A percentile compares a stretch with the other conserved stretches of the same genome.
Conservation (phyloP, 2,113 vertebrate genomes). For the Bubalus kerabau region DNA sequence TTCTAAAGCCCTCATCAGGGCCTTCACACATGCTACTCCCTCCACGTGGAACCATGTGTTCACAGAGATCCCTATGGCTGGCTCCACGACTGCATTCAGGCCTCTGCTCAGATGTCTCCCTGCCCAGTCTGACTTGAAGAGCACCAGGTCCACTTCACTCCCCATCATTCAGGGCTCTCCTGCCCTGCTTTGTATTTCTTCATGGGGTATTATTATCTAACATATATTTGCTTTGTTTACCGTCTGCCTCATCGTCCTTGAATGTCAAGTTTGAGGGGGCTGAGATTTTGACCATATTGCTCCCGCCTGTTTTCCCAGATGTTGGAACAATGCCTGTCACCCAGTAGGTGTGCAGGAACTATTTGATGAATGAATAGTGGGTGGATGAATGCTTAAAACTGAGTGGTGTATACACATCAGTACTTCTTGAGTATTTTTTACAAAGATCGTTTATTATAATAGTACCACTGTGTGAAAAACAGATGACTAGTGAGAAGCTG, state of each 20-base stretch:
- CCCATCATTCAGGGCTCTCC: not conserved
- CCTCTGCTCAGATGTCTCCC: not conserved
- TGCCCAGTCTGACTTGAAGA: not conserved
- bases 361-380: not conserved
- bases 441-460: not conserved
- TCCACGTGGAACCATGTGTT: not conserved
- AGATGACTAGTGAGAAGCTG: not conserved
- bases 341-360: not conserved
- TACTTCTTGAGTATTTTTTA: not conserved
- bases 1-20: not conserved
- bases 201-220: not conserved
- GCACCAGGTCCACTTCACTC: too few species aligned
- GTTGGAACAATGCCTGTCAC: not conserved
- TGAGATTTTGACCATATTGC: not conserved
- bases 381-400: not conserved
- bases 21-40: not conserved
- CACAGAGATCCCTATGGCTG: not conserved
- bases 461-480: not conserved
- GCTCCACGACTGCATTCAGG: not conserved
- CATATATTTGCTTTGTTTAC: not conserved
- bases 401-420: not conserved
- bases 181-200: not conserved
- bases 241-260: not conserved
- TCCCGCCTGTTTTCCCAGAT: not conserved
- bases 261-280: not conserved